Evolutionary conservation across 2,888 invertebrate genomes (phyloP), one percentile per base, ranked within the genome.

Genomic region (Himalopsyche anomala): DNA sequence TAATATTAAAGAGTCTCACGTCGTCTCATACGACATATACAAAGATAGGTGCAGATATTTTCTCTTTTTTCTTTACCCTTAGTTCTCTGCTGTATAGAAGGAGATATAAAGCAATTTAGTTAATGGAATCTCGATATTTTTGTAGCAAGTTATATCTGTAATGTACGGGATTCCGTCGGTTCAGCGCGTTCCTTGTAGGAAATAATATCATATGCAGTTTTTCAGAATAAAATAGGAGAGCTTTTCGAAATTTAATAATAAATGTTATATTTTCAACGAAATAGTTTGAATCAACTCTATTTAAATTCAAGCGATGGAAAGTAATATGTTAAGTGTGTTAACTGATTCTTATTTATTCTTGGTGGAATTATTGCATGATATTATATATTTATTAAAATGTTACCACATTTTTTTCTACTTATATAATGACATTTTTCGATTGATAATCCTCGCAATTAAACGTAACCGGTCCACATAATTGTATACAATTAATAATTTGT

Each of bases 21-120:
- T 62, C 62, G 5, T 8, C 28, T 62, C 11, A 62, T 62, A 62
- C 51, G 12, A 51, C 28, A 62, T 62, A 62, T 62, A 62, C 62
- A 62, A 19, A 62, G n/a, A 62, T 62, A 62, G n/a, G 15, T 62
- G 9, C 19, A 28, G 9, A 62, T n/a, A 62, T 8, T 51, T 3
- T 12, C 15, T 51, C 51, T 51, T 62, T n/a, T 56, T 9, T 4
- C n/a, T 19, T 2, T 28, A 62, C 19, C 81, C 84, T 69, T 81
- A 81, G 81, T 81, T 69, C 51, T 83, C 80, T 82, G 55, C 51
- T 55, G 55, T 62, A 80, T 82, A 79, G 87, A 28, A 28, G 28
- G 85, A 87, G 86, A 89, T 90, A 91, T 92, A 91, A 91, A 92
- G 92, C 92, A 92, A 92, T 92, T 92, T 92, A 91, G 91, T 90